These are phyloP conservation scores for Chinchilla lanigera DNA, from an alignment of 2,113 vertebrate species.

Conservation along the genomic window DNA sequence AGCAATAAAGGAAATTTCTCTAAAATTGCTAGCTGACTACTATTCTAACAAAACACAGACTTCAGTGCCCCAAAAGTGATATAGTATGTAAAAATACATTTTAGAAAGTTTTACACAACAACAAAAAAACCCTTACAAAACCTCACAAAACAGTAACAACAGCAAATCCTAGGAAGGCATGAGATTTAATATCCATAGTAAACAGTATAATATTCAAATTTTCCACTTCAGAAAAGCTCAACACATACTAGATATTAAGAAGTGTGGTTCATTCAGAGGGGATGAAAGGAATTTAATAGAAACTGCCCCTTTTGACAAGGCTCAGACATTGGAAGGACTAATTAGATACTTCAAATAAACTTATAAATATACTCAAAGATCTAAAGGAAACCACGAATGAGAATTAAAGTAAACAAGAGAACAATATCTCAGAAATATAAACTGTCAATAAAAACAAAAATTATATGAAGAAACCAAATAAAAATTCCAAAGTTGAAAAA, in stretches of 20 bases:
- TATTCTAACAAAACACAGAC: neutral
- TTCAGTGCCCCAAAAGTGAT: neutral
- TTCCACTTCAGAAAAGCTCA: neutral
- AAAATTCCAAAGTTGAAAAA: slow-evolving; percentile 14
- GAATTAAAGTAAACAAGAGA: neutral
- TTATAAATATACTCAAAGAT: neutral
- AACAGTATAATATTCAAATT: neutral
- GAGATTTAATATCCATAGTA: neutral
- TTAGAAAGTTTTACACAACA: neutral
- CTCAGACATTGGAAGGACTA: neutral
- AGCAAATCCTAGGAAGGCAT: neutral
- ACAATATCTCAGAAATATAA: neutral
- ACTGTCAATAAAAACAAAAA: neutral
- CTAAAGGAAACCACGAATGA: neutral
- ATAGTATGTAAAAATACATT: neutral
- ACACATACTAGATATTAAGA: neutral
- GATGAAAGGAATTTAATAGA: neutral
- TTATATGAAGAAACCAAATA: neutral
- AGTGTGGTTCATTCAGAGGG: neutral
- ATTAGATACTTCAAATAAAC: neutral
- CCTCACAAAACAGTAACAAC: neutral
- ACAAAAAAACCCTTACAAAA: neutral
- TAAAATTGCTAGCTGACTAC: neutral
- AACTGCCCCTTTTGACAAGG: neutral
- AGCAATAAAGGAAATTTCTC: neutral